Conservation (phyloP, 2,113 vertebrate species). For the Lagopus muta region DNA sequence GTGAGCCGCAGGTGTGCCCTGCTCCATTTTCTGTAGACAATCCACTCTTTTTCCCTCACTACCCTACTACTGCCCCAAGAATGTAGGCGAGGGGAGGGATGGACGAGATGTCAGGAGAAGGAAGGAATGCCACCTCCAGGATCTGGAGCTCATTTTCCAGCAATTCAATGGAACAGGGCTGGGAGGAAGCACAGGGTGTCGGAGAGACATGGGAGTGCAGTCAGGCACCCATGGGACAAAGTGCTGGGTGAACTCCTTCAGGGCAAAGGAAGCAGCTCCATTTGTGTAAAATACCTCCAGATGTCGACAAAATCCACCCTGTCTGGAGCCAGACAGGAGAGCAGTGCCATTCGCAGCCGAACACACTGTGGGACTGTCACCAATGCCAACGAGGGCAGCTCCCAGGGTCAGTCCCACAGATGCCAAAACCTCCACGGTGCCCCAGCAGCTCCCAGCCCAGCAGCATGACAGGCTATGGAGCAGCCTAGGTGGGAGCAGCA, state of each 20-base stretch:
- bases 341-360: not conserved
- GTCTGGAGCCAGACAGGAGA: not conserved
- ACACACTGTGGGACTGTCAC: not conserved
- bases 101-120: constrained; percentile 34
- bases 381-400: not conserved
- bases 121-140: constrained; percentile 42
- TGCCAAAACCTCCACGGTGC: not conserved
- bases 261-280: not conserved
- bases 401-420: not conserved
- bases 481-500: not conserved
- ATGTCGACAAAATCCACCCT: not conserved
- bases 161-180: not conserved
- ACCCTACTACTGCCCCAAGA: not conserved
- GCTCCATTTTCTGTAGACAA: not conserved
- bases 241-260: not conserved
- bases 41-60: not conserved
- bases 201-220: not conserved
- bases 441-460: not conserved
- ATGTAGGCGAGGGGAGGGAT: not conserved
- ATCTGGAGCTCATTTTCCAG: constrained; percentile 56
- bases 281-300: no score
- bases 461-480: not conserved
- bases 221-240: not conserved
- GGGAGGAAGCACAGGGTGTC: not conserved
- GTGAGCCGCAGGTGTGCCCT: not conserved